Conservation (phyloP, 1,140 invertebrate species). For the Caenorhabditis briggsae region DNA sequence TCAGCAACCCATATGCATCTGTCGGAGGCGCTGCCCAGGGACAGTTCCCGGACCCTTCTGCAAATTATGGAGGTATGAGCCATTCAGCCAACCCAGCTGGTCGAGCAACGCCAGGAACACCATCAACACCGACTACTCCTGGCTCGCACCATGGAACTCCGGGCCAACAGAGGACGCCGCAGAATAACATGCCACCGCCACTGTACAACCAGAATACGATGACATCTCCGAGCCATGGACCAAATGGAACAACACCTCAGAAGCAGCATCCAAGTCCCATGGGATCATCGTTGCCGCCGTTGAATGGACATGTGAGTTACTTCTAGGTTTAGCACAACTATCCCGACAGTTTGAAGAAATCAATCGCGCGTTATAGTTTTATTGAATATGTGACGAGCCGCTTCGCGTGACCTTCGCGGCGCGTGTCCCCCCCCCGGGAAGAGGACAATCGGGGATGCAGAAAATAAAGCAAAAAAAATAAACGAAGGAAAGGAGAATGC, state of each 20-base stretch:
- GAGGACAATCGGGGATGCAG: conserved; percentile 37
- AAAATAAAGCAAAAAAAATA: background rate
- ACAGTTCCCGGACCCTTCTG: background rate
- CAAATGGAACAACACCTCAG: background rate
- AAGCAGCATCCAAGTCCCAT: conserved; percentile 30
- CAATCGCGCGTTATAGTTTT: conserved; percentile 49
- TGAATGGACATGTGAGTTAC: conserved; percentile 19
- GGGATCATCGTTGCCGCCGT: conserved; percentile 22
- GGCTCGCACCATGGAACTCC: background rate
- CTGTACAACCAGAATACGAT: conserved; percentile 13
- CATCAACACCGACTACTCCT: background rate
- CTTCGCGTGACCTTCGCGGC: conserved; percentile 21
- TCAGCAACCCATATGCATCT: background rate
- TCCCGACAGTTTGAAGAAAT: background rate
- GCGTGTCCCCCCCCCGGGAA: conserved; percentile 29
- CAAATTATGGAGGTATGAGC: conserved; percentile 1
- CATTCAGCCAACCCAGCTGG: background rate
- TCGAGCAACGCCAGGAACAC: background rate
- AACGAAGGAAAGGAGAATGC: background rate
- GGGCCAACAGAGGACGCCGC: background rate
- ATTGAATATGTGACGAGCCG: conserved; percentile 19
- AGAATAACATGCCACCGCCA: conserved; percentile 11
- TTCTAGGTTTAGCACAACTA: too few relatives aligned
- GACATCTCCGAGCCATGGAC: background rate
- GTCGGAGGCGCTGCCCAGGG: background rate